Evolutionary conservation across 2,888 invertebrate species (phyloP), one percentile per base, ranked within the genome.

Genomic region (Blera fallax): DNA sequence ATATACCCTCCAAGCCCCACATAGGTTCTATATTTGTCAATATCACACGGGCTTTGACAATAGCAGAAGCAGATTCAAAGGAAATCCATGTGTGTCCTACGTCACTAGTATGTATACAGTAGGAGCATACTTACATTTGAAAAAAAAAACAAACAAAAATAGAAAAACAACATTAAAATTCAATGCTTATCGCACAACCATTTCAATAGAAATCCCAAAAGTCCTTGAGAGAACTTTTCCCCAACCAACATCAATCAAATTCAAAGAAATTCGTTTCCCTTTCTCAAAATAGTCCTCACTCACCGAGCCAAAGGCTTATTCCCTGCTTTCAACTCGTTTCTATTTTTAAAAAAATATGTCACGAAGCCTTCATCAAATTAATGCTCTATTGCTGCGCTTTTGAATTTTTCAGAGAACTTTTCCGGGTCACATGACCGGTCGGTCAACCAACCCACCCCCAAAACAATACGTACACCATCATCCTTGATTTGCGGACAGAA

Each of bases 231-330:
- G 43, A 58, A 52, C 24, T 24, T 43, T 50, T 56, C 37, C 32
- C 21, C 29, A 48, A 62, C 48, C 21, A 29, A 50, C 60, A 74
- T 80, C 74, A 80, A 74, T 80, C 74, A 74, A 60, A 74, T 24
- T 52, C 24, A 24, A 24, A 2, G 24, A 24, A 64, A 58, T 21
- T 43, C 21, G 8, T 27, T 45, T 10, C 14, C 32, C 8, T 34
- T 34, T 6, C 32, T 18, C 21, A 11, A 54, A 29, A 40, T 45
- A 54, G 37, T 40, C 40, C 11, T 16, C 16, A 24, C 11, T 52
- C 37, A 29, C 29, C 7, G 62, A 62, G 18, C 18, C 45, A 16
- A 27, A 29, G 62, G 5, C 14, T 10, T 45, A 29, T 11, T 64
- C 2, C n/a, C 29, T 48, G 18, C 48, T 32, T 8, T 11, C 8